phyloP scores from a whole-genome alignment of 2,797 vertebrate species.

The Gadopsis bispinosus region DNA sequence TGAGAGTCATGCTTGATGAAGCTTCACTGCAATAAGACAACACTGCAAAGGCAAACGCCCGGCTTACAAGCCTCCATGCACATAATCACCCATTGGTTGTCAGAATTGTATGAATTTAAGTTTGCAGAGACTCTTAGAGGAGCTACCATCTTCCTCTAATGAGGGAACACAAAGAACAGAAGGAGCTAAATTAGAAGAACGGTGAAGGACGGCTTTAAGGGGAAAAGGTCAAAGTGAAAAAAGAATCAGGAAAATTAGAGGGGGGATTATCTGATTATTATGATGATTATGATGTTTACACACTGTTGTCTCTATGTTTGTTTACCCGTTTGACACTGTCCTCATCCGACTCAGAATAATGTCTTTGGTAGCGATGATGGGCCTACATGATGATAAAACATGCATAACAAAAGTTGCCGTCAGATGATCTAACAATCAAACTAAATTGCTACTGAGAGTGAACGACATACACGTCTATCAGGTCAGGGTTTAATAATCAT shows the following conservation, averaged over 20 bases:
- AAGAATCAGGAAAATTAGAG: constrained; percentile 11
- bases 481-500: not conserved
- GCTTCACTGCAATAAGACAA: not conserved
- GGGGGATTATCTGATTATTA: constrained; percentile 13
- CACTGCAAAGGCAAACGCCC: constrained; percentile 10
- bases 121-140: constrained; percentile 68
- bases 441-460: constrained; percentile 2
- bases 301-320: constrained; percentile 48
- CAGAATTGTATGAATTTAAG: constrained; percentile 64
- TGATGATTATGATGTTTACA: constrained; percentile 22
- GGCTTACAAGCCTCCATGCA: constrained; percentile 60
- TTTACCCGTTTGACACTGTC: constrained; percentile 97
- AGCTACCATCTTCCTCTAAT: constrained; percentile 80
- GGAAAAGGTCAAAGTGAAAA: constrained; percentile 28
- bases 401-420: constrained; percentile 66
- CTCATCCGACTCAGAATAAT: constrained; percentile 92
- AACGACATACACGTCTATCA: not conserved
- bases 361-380: constrained; percentile 84
- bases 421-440: constrained; percentile 20
- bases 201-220: not conserved
- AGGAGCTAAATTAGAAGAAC: constrained; percentile 42
- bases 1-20: constrained; percentile 29
- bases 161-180: constrained; percentile 62
- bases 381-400: constrained; percentile 84
- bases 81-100: constrained; percentile 80